Conservation (phyloP, 2,888 invertebrate genomes). For the Mimachlamys varia region DNA sequence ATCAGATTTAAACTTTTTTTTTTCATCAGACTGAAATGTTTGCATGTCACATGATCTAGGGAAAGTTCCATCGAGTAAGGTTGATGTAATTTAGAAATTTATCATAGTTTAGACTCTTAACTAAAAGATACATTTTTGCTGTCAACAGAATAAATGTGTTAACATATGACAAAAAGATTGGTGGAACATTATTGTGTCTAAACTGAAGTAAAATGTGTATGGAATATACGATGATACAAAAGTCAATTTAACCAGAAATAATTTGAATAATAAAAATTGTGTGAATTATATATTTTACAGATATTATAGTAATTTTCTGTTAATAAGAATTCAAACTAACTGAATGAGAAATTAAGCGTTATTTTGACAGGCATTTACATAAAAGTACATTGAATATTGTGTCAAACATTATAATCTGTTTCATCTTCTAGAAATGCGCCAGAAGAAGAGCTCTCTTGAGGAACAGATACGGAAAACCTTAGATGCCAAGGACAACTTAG, state of each 20-base stretch:
- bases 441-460: conserved; percentile 71
- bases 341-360: not conserved
- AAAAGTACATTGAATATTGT: not conserved
- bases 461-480: conserved; percentile 70
- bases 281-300: not conserved
- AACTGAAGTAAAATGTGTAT: not conserved
- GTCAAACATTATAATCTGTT: not conserved
- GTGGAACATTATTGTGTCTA: not conserved
- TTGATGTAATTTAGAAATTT: too few relatives aligned
- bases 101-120: not conserved
- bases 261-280: not conserved
- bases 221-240: not conserved
- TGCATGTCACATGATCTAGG: too few relatives aligned
- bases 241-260: not conserved
- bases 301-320: not conserved
- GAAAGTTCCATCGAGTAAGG: too few relatives aligned
- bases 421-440: conserved; percentile 67
- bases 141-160: not conserved
- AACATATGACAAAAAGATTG: not conserved
- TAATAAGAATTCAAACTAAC: not conserved
- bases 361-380: too few relatives aligned
- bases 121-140: not conserved
- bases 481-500: conserved; percentile 65
- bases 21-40: too few relatives aligned
- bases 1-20: too few relatives aligned